Evolutionary conservation across 2,113 vertebrate genomes (phyloP), one percentile per base, ranked within the genome.

Genomic region (Hyperopisus bebe): DNA sequence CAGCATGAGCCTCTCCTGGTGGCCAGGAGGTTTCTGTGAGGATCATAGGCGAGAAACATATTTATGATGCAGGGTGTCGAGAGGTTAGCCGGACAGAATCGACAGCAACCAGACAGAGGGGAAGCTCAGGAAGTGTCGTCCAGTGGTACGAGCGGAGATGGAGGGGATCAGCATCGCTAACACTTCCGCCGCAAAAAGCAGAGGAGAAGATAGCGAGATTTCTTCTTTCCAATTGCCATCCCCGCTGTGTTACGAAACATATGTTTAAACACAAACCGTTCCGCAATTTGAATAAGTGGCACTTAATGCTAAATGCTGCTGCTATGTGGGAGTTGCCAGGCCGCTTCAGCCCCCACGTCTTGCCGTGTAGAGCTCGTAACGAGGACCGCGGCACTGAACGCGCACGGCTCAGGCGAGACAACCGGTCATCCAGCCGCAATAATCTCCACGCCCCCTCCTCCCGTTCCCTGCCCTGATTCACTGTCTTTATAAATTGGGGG

Each of bases 271-370:
- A 50, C 83, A 92, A 70, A 90, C 90, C 1, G 91, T 89, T 91
- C 90, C 91, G 90, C 93, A 93, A 94, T 94, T 92, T 93, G 93
- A 93, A 94, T 92, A 95, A 95, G 95, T 94, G 94, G 88, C 94
- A 95, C 95, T 95, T 95, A 93, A 94, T 94, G 92, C 86, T 94
- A 92, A 94, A 94, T 92, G 82, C 58, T 90, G 90, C 92, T 88
- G 92, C 94, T 93, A 94, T 90, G 91, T 92, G 94, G 94, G 89
- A 92, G 91, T 92, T 89, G 91, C 89, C 89, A 90, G 90, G 89
- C 90, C 91, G 86, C 89, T 90, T 80, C 90, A 92, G 55, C 92
- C 89, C 89, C 91, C 90, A 91, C 89, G 55, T 82, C 91, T 85
- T 82, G 88, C 44, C 44, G 42, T n/a, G 82, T 91, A 92, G 92